Evolutionary conservation across 2,797 vertebrate genomes (phyloP).

Genomic region (Ciconia nigra): DNA sequence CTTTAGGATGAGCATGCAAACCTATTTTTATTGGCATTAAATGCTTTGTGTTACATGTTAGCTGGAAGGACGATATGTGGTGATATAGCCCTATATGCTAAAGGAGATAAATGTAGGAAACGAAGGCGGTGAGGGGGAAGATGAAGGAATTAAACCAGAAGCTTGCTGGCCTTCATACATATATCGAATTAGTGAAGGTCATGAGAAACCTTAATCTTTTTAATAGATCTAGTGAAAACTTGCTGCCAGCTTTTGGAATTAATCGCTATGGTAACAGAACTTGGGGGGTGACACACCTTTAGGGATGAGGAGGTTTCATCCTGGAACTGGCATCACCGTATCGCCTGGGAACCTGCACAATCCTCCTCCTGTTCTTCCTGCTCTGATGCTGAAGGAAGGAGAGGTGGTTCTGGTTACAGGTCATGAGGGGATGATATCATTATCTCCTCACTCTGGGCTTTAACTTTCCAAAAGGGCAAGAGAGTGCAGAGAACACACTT

Average conservation of each 20-base stretch:
- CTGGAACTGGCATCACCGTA: background rate
- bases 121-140: accelerated
- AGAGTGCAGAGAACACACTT: background rate
- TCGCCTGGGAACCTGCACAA: background rate
- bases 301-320: background rate
- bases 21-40: background rate
- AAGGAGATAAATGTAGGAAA: background rate
- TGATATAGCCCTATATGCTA: background rate
- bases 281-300: background rate
- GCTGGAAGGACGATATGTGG: background rate
- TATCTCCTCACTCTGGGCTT: background rate
- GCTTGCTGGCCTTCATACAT: background rate
- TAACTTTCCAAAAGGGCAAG: background rate
- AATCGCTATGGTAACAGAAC: background rate
- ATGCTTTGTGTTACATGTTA: background rate
- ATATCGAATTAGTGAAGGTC: background rate
- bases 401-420: background rate
- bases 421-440: background rate
- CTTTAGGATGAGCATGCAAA: background rate
- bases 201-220: background rate
- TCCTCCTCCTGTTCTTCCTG: background rate
- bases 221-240: background rate
- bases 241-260: background rate
- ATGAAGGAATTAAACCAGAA: background rate
- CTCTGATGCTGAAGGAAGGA: background rate